Conservation (phyloP, 2,888 invertebrate species). For the Troilus luridus region DNA sequence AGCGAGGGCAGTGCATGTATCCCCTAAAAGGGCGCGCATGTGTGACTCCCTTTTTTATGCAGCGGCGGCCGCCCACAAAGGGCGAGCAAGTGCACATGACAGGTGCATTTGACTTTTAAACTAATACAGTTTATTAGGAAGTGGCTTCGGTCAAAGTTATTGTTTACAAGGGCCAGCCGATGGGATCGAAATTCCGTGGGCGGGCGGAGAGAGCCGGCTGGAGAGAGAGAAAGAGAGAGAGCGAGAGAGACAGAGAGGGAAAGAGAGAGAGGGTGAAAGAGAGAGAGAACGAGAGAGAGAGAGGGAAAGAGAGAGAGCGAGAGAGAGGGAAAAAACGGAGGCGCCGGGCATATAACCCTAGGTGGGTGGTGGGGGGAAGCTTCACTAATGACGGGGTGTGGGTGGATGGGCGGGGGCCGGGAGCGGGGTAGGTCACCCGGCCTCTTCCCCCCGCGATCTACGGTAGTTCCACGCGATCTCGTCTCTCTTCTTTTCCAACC, state of each 20-base stretch:
- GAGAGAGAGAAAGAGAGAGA: constrained; percentile 34
- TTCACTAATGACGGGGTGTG: constrained; percentile 65
- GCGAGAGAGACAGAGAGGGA: constrained; percentile 42
- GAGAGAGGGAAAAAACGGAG: constrained; percentile 63
- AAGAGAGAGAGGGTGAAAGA: constrained; percentile 58
- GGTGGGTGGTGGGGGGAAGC: constrained; percentile 60
- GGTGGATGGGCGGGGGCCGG: constrained; percentile 60
- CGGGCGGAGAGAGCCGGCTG: constrained; percentile 27
- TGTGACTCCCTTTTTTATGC: constrained; percentile 23
- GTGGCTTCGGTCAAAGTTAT: constrained; percentile 59
- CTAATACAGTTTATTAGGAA: constrained; percentile 57
- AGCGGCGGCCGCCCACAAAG: neutral
- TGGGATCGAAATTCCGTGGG: constrained; percentile 62
- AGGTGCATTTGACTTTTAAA: constrained; percentile 47
- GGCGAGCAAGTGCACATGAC: constrained; percentile 29
- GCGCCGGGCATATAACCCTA: constrained; percentile 64
- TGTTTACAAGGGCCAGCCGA: constrained; percentile 57
- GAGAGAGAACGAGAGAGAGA: neutral
- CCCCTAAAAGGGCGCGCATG: constrained; percentile 20
- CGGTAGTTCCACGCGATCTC: constrained; percentile 54
- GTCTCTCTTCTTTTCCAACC: neutral
- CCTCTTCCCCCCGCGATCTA: constrained; percentile 61
- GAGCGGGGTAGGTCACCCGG: constrained; percentile 64
- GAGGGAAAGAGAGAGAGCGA: constrained; percentile 25
- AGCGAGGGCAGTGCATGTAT: too few species aligned